phyloP scores from a whole-genome alignment of 1,140 invertebrate genomes.

The Ericerus pela region DNA sequence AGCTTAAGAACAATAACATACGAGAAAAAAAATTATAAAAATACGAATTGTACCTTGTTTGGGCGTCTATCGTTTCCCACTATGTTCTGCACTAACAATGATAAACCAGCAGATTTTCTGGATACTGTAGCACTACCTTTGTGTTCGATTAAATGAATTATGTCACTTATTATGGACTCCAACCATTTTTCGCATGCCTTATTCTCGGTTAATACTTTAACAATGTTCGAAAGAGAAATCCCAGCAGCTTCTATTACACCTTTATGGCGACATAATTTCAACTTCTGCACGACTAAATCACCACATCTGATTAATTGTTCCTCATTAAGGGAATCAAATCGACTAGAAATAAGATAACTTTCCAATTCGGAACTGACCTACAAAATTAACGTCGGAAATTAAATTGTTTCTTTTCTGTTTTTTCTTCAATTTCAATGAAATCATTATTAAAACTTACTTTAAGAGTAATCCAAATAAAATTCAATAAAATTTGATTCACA shows the following conservation, averaged over 20 bases:
- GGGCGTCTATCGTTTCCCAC: slow-evolving; percentile 45
- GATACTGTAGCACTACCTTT: slow-evolving; percentile 25
- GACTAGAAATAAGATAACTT: slow-evolving; percentile 24
- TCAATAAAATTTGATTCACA: slow-evolving; percentile 49
- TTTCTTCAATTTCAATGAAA: no score
- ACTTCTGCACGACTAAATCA: slow-evolving; percentile 42
- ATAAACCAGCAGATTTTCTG: slow-evolving; percentile 53
- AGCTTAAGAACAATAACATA: no score
- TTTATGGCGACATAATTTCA: slow-evolving; percentile 59
- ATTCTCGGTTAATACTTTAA: slow-evolving; percentile 10
- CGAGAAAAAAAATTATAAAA: no score
- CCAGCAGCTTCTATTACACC: slow-evolving; percentile 62
- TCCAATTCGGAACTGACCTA: slow-evolving; percentile 39
- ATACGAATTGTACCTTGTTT: slow-evolving; percentile 33
- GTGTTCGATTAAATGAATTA: neutral
- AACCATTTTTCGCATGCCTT: neutral
- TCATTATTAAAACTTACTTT: slow-evolving; percentile 53
- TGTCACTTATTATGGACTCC: neutral
- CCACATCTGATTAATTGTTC: slow-evolving; percentile 33
- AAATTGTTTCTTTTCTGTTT: no score
- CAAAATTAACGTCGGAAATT: neutral
- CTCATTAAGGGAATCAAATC: slow-evolving; percentile 8
- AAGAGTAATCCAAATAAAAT: slow-evolving; percentile 60
- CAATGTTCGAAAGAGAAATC: slow-evolving; percentile 36
- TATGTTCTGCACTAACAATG: slow-evolving; percentile 58